phyloP scores from a whole-genome alignment of 2,797 vertebrate genomes.

The Sphenopsis melanotis region DNA sequence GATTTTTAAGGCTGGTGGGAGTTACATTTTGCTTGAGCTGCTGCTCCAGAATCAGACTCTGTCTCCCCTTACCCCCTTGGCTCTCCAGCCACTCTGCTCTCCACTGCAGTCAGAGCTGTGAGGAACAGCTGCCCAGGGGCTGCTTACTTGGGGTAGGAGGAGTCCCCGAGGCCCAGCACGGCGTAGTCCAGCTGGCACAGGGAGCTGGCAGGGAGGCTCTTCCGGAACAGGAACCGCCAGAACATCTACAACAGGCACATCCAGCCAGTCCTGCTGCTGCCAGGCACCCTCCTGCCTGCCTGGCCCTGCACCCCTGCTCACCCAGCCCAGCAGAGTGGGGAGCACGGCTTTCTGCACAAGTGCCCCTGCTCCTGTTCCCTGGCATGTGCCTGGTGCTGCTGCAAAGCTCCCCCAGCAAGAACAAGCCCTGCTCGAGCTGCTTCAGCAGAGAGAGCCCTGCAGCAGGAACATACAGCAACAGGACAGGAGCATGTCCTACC shows the following conservation, averaged over 20 bases:
- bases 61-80: neutral
- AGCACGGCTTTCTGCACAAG: fast-evolving
- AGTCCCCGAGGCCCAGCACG: conserved; percentile 91
- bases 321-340: neutral
- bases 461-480: neutral
- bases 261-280: neutral
- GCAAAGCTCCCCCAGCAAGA: neutral
- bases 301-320: fast-evolving
- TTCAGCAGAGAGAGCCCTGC: neutral
- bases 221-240: conserved; percentile 94
- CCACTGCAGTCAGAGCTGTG: neutral
- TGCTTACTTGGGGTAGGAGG: conserved; percentile 90
- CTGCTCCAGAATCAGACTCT: neutral
- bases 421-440: neutral
- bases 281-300: neutral
- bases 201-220: conserved; percentile 80
- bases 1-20: neutral
- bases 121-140: neutral
- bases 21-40: neutral
- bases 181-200: conserved; percentile 88
- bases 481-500: conserved; percentile 64
- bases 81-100: neutral
- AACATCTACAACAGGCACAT: conserved; percentile 76
- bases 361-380: fast-evolving
- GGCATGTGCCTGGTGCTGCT: neutral